A percentile compares a stretch with the other conserved stretches of the same genome.
Conservation (phyloP, 2,797 vertebrate species). For the Smutsia gigantea region DNA sequence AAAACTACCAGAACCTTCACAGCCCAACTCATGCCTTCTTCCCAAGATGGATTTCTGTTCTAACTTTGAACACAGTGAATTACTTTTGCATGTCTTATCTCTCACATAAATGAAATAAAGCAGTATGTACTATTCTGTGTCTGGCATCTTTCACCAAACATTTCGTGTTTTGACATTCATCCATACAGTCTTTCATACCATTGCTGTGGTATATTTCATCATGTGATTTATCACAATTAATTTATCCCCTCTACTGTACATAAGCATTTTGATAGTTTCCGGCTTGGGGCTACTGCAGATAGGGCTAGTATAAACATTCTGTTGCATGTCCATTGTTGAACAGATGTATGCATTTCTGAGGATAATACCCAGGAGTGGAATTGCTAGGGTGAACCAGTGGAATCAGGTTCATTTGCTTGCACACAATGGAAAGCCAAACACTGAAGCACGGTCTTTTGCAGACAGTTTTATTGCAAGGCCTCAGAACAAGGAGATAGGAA, state of each 20-base stretch:
- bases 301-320: neutral
- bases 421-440: too few relatives aligned
- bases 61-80: neutral
- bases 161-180: conserved; percentile 22
- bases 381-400: too few relatives aligned
- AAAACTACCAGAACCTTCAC: neutral
- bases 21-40: neutral
- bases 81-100: neutral
- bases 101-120: neutral
- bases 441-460: too few relatives aligned
- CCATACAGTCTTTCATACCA: neutral
- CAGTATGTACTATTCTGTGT: neutral
- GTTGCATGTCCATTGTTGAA: neutral
- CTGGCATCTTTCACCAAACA: neutral
- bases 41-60: neutral
- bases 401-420: too few relatives aligned
- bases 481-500: too few relatives aligned
- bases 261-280: neutral
- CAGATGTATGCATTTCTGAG: neutral
- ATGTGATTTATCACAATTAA: neutral
- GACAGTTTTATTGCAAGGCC: too few relatives aligned
- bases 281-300: neutral
- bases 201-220: neutral
- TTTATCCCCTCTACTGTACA: neutral
- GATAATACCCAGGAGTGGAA: neutral